Conservation (phyloP, 2,113 vertebrate species). For the Bambusicola thoracicus region DNA sequence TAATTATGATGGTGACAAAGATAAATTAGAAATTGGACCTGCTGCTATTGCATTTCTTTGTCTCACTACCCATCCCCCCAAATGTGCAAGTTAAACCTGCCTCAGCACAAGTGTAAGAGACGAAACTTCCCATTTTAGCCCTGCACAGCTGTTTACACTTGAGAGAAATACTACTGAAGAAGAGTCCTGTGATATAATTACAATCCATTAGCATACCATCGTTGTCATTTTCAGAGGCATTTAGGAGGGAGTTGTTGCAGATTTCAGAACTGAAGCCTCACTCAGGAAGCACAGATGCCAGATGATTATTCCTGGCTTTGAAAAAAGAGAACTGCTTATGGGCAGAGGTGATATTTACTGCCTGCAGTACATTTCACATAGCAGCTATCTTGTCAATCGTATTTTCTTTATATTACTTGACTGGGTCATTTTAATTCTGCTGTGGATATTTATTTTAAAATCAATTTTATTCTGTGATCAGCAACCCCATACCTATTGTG, state of each 20-base stretch:
- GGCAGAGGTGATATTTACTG: conserved; percentile 45
- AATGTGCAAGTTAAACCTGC: background rate
- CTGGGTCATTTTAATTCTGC: conserved; percentile 58
- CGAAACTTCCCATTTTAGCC: background rate
- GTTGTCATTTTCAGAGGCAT: conserved; percentile 1
- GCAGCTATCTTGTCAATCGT: conserved; percentile 68
- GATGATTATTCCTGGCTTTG: conserved; percentile 62
- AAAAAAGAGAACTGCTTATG: conserved; percentile 46
- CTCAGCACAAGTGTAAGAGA: background rate
- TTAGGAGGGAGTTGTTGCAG: background rate
- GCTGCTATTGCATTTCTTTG: background rate
- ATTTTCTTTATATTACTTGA: conserved; percentile 1
- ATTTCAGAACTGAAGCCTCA: background rate
- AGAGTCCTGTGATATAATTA: background rate
- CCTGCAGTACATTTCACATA: conserved; percentile 51
- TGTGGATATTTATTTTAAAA: conserved; percentile 58
- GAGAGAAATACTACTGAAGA: background rate
- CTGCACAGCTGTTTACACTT: background rate
- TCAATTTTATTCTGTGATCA: conserved; percentile 45
- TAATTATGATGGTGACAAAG: background rate
- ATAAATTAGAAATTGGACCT: background rate
- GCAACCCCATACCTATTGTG: conserved; percentile 32
- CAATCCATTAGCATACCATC: background rate
- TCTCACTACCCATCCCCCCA: background rate
- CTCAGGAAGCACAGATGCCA: conserved; percentile 55